Percentiles rank a stretch among this genome's conserved stretches.
phyloP scores from a whole-genome alignment of 1,140 invertebrate genomes.

The Pararge aegeria region DNA sequence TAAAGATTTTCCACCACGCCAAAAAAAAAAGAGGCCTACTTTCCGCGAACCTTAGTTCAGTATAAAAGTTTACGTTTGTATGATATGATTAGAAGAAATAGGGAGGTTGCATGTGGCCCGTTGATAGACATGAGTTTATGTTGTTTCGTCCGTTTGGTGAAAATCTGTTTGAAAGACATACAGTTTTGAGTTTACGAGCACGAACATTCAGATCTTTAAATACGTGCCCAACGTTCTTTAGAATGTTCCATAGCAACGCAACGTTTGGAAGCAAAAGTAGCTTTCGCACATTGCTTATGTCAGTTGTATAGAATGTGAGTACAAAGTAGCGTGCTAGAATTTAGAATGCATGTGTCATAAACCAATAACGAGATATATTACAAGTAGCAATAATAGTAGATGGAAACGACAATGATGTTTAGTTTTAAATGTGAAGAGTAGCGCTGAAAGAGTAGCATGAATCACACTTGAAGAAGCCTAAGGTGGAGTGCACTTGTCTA shows the following conservation, averaged over 20 bases:
- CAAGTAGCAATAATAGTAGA: constrained; percentile 18
- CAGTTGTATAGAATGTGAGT: constrained; percentile 2
- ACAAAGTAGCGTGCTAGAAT: constrained; percentile 18
- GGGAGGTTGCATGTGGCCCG: too few relatives aligned
- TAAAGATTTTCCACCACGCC: too few relatives aligned
- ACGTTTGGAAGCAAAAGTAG: background rate
- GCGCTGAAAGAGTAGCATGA: too few relatives aligned
- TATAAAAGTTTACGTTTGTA: too few relatives aligned
- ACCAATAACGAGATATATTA: constrained; percentile 5
- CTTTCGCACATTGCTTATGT: constrained; percentile 7
- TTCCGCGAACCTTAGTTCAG: too few relatives aligned
- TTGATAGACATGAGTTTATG: background rate
- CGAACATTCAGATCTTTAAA: background rate
- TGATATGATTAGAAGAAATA: background rate
- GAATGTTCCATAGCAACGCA: constrained; percentile 1
- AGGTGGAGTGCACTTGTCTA: too few relatives aligned
- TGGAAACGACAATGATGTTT: constrained; percentile 10
- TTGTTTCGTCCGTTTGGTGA: background rate
- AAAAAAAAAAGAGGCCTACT: too few relatives aligned
- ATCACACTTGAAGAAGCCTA: too few relatives aligned
- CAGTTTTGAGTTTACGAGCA: background rate
- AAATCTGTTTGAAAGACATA: background rate
- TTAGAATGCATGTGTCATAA: constrained; percentile 20
- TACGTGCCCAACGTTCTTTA: background rate
- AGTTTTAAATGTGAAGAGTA: too few relatives aligned